These are phyloP conservation scores for Rhynchophorus ferrugineus DNA, from an alignment of 1,140 invertebrate genomes.

Conservation along the genomic window DNA sequence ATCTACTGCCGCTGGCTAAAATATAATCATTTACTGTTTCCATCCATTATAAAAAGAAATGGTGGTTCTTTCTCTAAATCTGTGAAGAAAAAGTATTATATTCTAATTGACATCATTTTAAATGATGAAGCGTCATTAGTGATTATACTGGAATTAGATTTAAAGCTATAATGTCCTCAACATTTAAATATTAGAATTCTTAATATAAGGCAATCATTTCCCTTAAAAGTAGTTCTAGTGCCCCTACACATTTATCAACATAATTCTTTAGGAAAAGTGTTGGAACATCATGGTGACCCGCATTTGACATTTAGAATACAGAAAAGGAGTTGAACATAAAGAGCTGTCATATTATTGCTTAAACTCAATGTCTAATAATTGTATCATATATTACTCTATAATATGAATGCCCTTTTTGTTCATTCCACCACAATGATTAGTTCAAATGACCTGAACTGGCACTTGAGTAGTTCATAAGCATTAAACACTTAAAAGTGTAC, in stretches of 20 bases:
- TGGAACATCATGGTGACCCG: neutral
- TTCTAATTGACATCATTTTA: no score
- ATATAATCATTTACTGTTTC: no score
- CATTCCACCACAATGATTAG: neutral
- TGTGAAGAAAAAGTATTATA: no score
- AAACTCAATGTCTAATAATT: no score
- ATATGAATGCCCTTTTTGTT: no score
- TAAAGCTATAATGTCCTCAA: slow-evolving; percentile 6
- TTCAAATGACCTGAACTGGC: slow-evolving; percentile 3
- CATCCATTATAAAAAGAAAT: no score
- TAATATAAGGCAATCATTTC: slow-evolving; percentile 2
- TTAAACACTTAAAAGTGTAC: neutral
- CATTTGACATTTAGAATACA: neutral
- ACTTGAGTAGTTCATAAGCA: slow-evolving; percentile 8
- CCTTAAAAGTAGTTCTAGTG: slow-evolving; percentile 4
- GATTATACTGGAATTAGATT: slow-evolving; percentile 3
- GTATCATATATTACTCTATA: no score
- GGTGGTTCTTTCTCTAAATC: no score
- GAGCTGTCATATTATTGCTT: neutral
- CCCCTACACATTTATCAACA: neutral
- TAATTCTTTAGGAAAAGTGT: neutral
- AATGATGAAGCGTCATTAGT: no score
- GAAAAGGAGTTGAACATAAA: neutral
- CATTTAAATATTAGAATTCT: slow-evolving; percentile 1
- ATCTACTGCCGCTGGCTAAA: no score